Evolutionary conservation across 2,113 vertebrate species (phyloP).

Genomic region (Poecilia latipinna): DNA sequence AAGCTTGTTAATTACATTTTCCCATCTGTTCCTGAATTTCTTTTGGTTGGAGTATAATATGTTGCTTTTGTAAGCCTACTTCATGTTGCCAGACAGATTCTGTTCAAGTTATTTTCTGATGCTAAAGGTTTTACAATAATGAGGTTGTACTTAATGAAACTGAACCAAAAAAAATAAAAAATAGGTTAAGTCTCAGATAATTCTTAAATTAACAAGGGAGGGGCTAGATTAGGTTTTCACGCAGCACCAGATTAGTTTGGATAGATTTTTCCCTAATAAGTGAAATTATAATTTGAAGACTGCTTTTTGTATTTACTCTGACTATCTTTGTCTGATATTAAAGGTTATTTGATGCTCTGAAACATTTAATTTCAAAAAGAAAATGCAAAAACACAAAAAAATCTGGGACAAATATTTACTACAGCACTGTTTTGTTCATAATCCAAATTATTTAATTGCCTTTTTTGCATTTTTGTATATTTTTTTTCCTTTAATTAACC

Average conservation of each 20-base stretch:
- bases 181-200: too few species aligned
- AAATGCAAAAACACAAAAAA: background rate
- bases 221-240: too few species aligned
- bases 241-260: too few species aligned
- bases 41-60: background rate
- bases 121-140: too few species aligned
- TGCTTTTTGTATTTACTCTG: background rate
- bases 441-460: background rate
- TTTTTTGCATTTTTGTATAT: background rate
- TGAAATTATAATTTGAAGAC: background rate
- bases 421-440: background rate
- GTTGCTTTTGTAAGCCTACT: background rate
- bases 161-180: too few species aligned
- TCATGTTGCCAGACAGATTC: background rate
- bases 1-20: background rate
- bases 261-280: background rate
- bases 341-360: background rate
- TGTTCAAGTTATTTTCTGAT: too few species aligned
- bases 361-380: background rate
- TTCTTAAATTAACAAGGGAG: too few species aligned
- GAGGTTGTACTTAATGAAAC: too few species aligned
- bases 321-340: background rate
- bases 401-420: background rate
- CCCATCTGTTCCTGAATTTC: background rate
- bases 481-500: constrained; percentile 11